Conservation (phyloP, 2,113 vertebrate genomes). For the Poeciliopsis occidentalis region DNA sequence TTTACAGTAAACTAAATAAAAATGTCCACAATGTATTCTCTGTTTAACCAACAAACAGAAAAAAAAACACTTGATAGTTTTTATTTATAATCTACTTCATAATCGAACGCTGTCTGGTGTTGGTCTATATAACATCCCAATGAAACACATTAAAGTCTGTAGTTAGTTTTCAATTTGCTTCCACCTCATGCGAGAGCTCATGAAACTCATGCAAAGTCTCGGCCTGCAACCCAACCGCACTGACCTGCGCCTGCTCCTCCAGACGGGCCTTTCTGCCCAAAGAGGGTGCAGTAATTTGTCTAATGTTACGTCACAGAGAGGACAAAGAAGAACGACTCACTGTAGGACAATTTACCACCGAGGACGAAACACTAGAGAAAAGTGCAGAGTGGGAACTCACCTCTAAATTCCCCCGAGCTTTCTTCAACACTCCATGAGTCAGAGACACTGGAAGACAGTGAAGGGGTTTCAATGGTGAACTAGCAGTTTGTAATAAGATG, state of each 20-base stretch:
- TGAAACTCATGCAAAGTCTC: slow-evolving; percentile 43
- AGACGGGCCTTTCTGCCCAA: slow-evolving; percentile 76
- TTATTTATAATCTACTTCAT: neutral
- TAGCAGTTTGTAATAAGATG: no score
- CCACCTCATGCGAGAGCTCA: slow-evolving; percentile 48
- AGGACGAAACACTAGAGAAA: neutral
- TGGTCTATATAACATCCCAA: neutral
- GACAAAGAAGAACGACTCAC: slow-evolving; percentile 44
- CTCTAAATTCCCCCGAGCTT: slow-evolving; percentile 94
- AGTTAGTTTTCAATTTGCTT: neutral
- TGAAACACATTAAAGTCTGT: neutral
- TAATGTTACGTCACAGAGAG: slow-evolving; percentile 52
- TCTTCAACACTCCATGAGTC: slow-evolving; percentile 91
- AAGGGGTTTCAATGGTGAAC: neutral
- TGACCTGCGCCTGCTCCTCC: slow-evolving; percentile 76
- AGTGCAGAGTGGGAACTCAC: slow-evolving; percentile 70
- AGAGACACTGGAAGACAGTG: slow-evolving; percentile 81
- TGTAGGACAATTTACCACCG: neutral
- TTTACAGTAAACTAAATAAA: no score
- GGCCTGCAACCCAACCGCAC: slow-evolving; percentile 49
- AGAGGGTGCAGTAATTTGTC: slow-evolving; percentile 77
- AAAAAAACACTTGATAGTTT: no score
- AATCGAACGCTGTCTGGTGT: neutral
- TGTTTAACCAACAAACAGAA: no score
- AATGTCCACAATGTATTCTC: neutral